phyloP scores from a whole-genome alignment of 1,140 invertebrate species.

The Melipona quadrifasciata region DNA sequence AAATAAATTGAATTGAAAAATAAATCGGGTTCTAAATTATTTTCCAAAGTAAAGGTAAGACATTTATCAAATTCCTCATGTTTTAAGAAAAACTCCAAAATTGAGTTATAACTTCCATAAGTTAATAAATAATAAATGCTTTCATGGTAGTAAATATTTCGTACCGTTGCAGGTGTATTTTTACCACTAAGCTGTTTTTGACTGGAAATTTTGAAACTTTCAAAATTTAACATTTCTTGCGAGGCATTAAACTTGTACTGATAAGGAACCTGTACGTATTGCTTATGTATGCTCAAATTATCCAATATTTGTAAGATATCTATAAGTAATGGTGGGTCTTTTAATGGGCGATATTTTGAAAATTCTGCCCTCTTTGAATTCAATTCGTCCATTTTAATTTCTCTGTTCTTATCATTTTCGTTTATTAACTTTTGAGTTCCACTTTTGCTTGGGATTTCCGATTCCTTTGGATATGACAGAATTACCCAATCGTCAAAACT shows the following conservation, averaged over 20 bases:
- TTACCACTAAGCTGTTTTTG: slow-evolving; percentile 72
- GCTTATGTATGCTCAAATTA: slow-evolving; percentile 68
- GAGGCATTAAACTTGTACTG: slow-evolving; percentile 67
- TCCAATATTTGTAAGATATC: slow-evolving; percentile 88
- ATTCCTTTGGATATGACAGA: slow-evolving; percentile 65
- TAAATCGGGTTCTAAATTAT: slow-evolving; percentile 84
- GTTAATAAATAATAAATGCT: slow-evolving; percentile 87
- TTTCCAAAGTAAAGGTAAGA: slow-evolving; percentile 85
- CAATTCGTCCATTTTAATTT: slow-evolving; percentile 49
- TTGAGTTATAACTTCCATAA: slow-evolving; percentile 86
- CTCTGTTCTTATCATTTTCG: slow-evolving; percentile 26
- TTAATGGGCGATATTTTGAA: slow-evolving; percentile 80
- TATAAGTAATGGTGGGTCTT: slow-evolving; percentile 85
- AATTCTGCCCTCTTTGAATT: slow-evolving; percentile 69
- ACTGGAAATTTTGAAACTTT: slow-evolving; percentile 77
- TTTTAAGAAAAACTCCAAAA: slow-evolving; percentile 87
- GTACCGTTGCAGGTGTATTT: slow-evolving; percentile 14
- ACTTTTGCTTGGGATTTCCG: slow-evolving; percentile 53
- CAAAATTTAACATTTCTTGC: slow-evolving; percentile 79
- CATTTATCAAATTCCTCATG: slow-evolving; percentile 84
- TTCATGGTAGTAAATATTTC: slow-evolving; percentile 85
- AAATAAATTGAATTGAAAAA: slow-evolving; percentile 88
- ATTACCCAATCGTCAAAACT: slow-evolving; percentile 75
- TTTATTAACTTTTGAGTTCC: background rate
- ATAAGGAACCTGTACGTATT: slow-evolving; percentile 68